These are phyloP conservation scores for Drosophila orosa DNA, from an alignment of 1,140 invertebrate genomes.

Conservation along the genomic window DNA sequence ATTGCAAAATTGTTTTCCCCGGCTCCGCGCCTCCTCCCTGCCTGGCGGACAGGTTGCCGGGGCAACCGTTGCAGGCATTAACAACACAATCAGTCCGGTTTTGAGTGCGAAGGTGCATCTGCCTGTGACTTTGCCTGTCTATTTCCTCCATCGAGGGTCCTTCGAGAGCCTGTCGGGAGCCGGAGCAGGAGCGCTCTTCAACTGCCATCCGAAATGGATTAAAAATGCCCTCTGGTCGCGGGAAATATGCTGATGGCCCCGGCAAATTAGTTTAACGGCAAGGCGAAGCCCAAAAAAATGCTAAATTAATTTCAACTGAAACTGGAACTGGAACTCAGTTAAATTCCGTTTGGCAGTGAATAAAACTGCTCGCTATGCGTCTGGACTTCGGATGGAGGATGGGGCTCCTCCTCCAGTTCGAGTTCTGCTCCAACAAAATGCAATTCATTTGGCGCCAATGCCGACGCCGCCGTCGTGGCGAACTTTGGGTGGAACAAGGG, in stretches of 20 bases:
- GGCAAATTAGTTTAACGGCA: slow-evolving; percentile 72
- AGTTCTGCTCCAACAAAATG: slow-evolving; percentile 50
- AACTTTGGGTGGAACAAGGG: slow-evolving; percentile 17
- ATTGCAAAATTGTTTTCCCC: slow-evolving; percentile 73
- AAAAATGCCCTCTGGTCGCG: slow-evolving; percentile 55
- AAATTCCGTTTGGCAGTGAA: slow-evolving; percentile 79
- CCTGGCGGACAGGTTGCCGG: slow-evolving; percentile 45
- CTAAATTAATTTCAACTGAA: slow-evolving; percentile 69
- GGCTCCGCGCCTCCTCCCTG: slow-evolving; percentile 4
- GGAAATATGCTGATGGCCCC: slow-evolving; percentile 32
- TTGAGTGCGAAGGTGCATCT: slow-evolving; percentile 36
- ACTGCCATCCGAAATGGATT: slow-evolving; percentile 38
- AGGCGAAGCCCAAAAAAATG: slow-evolving; percentile 20
- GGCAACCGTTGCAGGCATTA: slow-evolving; percentile 47
- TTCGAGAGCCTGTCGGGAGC: slow-evolving; percentile 23
- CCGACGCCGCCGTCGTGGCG: slow-evolving; percentile 41
- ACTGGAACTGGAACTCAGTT: slow-evolving; percentile 48
- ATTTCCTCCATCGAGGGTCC: slow-evolving; percentile 7
- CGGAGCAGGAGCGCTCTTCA: not conserved
- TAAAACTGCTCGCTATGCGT: slow-evolving; percentile 75
- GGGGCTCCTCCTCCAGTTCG: not conserved
- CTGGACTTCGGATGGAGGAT: slow-evolving; percentile 14
- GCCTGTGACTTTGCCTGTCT: slow-evolving; percentile 14
- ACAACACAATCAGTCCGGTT: slow-evolving; percentile 41
- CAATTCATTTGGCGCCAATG: slow-evolving; percentile 78